Percentiles rank a stretch among this genome's conserved stretches.
Conservation (phyloP, 2,888 invertebrate species). For the Antheraea assamensis region DNA sequence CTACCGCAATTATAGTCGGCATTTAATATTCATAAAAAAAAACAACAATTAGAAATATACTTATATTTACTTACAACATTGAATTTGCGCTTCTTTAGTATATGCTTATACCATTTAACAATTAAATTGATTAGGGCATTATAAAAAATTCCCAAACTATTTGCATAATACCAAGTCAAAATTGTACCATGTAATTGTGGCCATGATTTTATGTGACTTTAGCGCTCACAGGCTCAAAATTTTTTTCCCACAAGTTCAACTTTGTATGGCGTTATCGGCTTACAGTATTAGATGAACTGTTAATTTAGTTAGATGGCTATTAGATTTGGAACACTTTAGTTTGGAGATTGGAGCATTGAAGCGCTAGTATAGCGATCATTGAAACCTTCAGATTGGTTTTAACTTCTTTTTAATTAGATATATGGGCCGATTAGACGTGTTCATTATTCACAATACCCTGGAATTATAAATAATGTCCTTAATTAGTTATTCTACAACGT, state of each 20-base stretch:
- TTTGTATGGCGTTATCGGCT: not conserved
- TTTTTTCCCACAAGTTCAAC: not conserved
- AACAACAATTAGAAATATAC: too few species aligned
- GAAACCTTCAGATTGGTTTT: not conserved
- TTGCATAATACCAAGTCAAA: not conserved
- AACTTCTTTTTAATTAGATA: too few species aligned
- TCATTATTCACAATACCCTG: not conserved
- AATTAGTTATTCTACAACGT: too few species aligned
- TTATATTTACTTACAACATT: not conserved
- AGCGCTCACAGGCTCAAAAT: not conserved
- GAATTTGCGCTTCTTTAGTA: not conserved
- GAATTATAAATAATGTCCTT: not conserved
- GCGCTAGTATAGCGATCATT: not conserved
- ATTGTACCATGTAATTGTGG: too few species aligned
- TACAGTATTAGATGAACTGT: too few species aligned
- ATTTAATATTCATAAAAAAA: constrained; percentile 60
- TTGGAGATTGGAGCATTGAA: not conserved
- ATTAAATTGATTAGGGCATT: not conserved
- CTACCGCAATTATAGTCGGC: constrained; percentile 68
- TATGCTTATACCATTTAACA: not conserved
- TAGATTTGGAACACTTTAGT: not conserved
- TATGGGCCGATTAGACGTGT: not conserved
- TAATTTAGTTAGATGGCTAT: too few species aligned
- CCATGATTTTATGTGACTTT: not conserved
- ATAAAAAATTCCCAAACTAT: not conserved